Base-by-base conservation (phyloP, 2,797 vertebrate genomes). In the Salmo trutta region DNA sequence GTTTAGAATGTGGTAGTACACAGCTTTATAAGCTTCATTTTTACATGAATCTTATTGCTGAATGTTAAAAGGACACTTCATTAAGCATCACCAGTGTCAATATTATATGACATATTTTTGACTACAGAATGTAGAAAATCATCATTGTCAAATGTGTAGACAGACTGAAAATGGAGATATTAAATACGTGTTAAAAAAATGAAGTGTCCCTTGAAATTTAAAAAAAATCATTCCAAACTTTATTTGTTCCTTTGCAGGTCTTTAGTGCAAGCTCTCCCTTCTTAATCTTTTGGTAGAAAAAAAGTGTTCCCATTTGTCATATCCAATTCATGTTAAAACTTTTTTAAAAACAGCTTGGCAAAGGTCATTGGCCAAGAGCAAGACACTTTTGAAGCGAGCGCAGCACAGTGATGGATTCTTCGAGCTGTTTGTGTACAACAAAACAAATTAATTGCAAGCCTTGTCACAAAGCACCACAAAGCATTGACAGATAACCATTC, bases 321-420 rank as follows among this genome's bases (percentile, higher is more conserved):
- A 73, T 73, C 36, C 21, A 51, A 71, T 71, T 68, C 68, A 74
- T 62, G 10, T 51, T 51, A 24, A 29, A 76, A 81, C 75, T 75
- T 75, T 59, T 19, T 53, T 72, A 74, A 5, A 31, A 64, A 64
- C 33, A 53, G 76, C 73, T 73, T 69, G 27, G 80, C 59, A 71
- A 71, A 71, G 68, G 68, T 71, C 68, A 71, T 71, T 71, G 36
- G 68, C 68, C 14, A 71, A 71, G 24, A 71, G 36, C 69, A 71
- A 71, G 6, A 47, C 3, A 71, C 69, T 14, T 51, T 51, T 41
- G n/a, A 41, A 41, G 36, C 10, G 47, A 24, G n/a, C 19, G 14
- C 47, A 24, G 68, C 47, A 21, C 68, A 71, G 12, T 71, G 68
- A 71, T 31, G 16, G 21, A 24, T 24, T 71, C 41, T 71, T 51